Evolutionary conservation across 1,140 invertebrate genomes (phyloP).

Genomic region (Andricus grossulariae): DNA sequence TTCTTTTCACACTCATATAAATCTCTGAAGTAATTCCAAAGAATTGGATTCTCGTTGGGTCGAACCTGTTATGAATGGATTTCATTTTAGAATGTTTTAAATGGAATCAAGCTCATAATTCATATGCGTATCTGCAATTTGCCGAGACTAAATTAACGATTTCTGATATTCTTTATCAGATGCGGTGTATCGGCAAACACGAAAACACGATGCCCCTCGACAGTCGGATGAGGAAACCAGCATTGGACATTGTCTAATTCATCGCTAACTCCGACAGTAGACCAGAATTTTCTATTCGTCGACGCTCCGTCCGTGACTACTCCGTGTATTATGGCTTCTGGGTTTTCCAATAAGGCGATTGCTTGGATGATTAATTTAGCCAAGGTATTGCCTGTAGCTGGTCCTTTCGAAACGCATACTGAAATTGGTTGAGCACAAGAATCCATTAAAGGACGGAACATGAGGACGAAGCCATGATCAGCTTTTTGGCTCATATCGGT

Average conservation of each 20-base stretch:
- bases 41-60: no score
- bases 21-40: no score
- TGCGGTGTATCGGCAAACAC: no score
- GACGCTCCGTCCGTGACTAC: slow-evolving; percentile 42
- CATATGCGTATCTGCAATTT: slow-evolving; percentile 35
- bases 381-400: slow-evolving; percentile 34
- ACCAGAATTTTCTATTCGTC: slow-evolving; percentile 45
- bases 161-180: slow-evolving; percentile 33
- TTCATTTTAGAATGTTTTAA: slow-evolving; percentile 25
- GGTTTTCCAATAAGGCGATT: slow-evolving; percentile 43
- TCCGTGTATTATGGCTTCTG: slow-evolving; percentile 48
- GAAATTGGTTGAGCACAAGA: no score
- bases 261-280: slow-evolving; percentile 35
- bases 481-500: slow-evolving; percentile 32
- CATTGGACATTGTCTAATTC: background rate
- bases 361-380: slow-evolving; percentile 42
- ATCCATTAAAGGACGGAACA: slow-evolving; percentile 39
- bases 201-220: no score
- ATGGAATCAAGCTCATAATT: slow-evolving; percentile 24
- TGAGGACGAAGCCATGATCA: slow-evolving; percentile 44
- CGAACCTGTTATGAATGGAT: no score
- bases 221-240: no score
- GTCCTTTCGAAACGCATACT: slow-evolving; percentile 44
- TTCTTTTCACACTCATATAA: slow-evolving; percentile 6
- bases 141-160: slow-evolving; percentile 35